Percentiles rank a stretch among this genome's conserved stretches.
phyloP scores from a whole-genome alignment of 1,140 invertebrate genomes.

The Probaryconus sp. region DNA sequence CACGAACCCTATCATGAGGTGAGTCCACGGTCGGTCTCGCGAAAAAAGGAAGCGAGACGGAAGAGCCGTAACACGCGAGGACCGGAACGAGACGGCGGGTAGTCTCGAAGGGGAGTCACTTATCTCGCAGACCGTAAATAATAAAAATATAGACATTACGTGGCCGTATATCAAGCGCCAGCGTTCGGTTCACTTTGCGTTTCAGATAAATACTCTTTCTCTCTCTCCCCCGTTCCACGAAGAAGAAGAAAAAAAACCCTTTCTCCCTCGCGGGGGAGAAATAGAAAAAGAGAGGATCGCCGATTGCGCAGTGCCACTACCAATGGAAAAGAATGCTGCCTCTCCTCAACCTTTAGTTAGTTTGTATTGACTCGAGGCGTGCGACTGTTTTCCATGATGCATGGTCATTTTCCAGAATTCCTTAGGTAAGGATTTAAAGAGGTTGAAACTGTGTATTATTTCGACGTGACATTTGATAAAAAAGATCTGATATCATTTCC shows the following conservation, averaged over 20 bases:
- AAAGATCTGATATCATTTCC: too few relatives aligned
- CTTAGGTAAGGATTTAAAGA: too few relatives aligned
- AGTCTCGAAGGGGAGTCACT: slow-evolving; percentile 61
- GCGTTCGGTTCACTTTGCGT: slow-evolving; percentile 65
- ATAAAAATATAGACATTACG: slow-evolving; percentile 75
- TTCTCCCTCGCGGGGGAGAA: too few relatives aligned
- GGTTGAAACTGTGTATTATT: too few relatives aligned
- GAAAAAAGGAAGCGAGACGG: slow-evolving; percentile 10
- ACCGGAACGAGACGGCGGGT: slow-evolving; percentile 36
- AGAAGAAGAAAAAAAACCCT: slow-evolving; percentile 5
- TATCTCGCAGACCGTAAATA: slow-evolving; percentile 72
- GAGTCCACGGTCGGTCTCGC: slow-evolving; percentile 35
- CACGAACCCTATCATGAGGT: slow-evolving; percentile 66
- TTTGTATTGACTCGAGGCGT: slow-evolving; percentile 18
- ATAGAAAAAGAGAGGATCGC: neutral
- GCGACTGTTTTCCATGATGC: slow-evolving; percentile 26
- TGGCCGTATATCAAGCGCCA: slow-evolving; percentile 68
- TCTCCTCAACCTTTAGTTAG: too few relatives aligned
- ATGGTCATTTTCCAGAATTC: too few relatives aligned
- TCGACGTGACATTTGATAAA: too few relatives aligned
- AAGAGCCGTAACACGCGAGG: slow-evolving; percentile 18
- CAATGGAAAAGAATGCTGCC: too few relatives aligned
- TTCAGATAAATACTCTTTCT: slow-evolving; percentile 48
- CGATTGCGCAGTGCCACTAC: neutral
- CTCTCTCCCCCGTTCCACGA: slow-evolving; percentile 17